These are phyloP conservation scores for Anomalospiza imberbis DNA, from an alignment of 2,797 vertebrate species.

Conservation along the genomic window DNA sequence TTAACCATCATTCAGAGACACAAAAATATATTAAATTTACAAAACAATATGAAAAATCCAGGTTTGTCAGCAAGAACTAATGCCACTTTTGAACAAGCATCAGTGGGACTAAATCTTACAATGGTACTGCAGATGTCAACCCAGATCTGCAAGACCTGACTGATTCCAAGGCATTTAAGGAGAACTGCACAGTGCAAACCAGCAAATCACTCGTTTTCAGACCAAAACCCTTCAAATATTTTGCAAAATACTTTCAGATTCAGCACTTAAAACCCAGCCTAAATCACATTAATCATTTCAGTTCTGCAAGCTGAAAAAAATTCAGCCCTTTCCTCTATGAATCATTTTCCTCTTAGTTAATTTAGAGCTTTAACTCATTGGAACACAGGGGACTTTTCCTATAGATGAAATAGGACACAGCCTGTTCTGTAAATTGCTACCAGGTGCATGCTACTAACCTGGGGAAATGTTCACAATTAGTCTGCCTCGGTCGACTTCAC, in stretches of 20 bases:
- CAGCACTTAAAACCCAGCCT: not conserved
- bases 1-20: not conserved
- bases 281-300: not conserved
- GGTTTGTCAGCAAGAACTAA: not conserved
- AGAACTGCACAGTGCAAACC: not conserved
- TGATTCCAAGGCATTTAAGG: not conserved
- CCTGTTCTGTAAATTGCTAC: not conserved
- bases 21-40: not conserved
- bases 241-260: not conserved
- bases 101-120: not conserved
- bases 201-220: not conserved
- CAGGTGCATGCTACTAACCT: not conserved
- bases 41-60: slow-evolving; percentile 12
- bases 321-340: not conserved
- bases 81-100: not conserved
- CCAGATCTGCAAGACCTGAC: not conserved
- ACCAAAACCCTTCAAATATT: not conserved
- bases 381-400: not conserved
- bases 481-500: not conserved
- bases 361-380: not conserved
- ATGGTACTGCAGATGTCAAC: not conserved
- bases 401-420: not conserved
- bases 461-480: not conserved
- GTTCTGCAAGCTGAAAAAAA: not conserved
- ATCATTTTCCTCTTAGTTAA: not conserved